Percentiles rank a stretch among this genome's conserved stretches.
Conservation (phyloP, 2,888 invertebrate genomes). For the Phalera bucephala region DNA sequence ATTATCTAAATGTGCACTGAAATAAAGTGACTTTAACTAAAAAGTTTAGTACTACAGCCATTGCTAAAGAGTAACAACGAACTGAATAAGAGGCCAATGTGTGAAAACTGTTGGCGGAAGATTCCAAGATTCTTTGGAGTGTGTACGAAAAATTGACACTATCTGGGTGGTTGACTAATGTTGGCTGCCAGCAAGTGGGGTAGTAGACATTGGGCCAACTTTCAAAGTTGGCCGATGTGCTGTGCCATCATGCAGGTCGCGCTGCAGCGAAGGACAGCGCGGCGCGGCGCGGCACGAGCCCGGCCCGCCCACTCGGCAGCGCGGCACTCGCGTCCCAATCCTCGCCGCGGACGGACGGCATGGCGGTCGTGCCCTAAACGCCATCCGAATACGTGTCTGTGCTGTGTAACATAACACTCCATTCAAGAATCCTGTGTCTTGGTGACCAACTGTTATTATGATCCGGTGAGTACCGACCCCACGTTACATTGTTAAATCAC, state of each 20-base stretch:
- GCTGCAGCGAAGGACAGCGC: constrained; percentile 16
- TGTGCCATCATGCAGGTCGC: constrained; percentile 9
- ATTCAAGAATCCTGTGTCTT: constrained; percentile 23
- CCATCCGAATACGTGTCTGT: constrained; percentile 46
- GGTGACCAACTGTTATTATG: constrained; percentile 35
- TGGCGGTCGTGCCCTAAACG: constrained; percentile 51
- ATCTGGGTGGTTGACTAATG: too few relatives aligned
- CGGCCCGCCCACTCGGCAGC: constrained; percentile 18
- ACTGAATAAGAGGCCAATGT: too few relatives aligned
- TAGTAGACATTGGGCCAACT: too few relatives aligned
- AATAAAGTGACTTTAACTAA: too few relatives aligned
- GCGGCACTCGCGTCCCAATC: constrained; percentile 63
- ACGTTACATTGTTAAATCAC: constrained; percentile 1
- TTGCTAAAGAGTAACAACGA: too few relatives aligned
- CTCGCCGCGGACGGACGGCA: constrained; percentile 63
- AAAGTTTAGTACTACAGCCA: too few relatives aligned
- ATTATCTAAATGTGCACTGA: too few relatives aligned
- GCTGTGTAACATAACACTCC: constrained; percentile 48
- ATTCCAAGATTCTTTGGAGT: too few relatives aligned
- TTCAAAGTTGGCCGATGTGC: too few relatives aligned
- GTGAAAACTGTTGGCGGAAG: too few relatives aligned
- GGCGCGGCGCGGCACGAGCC: constrained; percentile 15
- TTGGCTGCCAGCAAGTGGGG: too few relatives aligned
- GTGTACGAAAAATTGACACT: too few relatives aligned
- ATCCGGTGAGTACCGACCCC: constrained; percentile 43